phyloP scores from a whole-genome alignment of 1,140 invertebrate species.

The Drosophila lacteicornis region DNA sequence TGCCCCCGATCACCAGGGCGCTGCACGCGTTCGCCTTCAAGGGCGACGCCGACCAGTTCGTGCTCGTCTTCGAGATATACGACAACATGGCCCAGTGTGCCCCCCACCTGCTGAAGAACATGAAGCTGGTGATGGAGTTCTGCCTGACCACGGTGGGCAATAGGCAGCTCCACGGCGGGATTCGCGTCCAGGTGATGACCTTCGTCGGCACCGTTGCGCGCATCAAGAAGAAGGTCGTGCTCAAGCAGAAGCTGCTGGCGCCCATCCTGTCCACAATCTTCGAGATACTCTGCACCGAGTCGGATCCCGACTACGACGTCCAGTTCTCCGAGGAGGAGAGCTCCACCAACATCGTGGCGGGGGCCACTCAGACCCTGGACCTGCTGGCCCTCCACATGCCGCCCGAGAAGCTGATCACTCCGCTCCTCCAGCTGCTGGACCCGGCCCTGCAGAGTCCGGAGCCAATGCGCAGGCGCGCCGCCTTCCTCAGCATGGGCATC shows the following conservation, averaged over 20 bases:
- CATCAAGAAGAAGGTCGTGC: constrained; percentile 90
- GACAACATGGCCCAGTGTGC: constrained; percentile 90
- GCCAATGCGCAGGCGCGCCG: constrained; percentile 88
- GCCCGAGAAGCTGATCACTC: constrained; percentile 91
- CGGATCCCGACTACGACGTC: constrained; percentile 48
- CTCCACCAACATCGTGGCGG: constrained; percentile 86
- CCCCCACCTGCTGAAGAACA: constrained; percentile 87
- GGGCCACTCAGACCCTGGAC: constrained; percentile 91
- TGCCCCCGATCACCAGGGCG: constrained; percentile 88
- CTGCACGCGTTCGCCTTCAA: constrained; percentile 86
- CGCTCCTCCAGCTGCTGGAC: constrained; percentile 88
- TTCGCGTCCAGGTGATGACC: constrained; percentile 89
- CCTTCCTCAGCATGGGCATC: constrained; percentile 90
- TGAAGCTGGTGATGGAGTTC: constrained; percentile 88
- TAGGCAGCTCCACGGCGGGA: constrained; percentile 86
- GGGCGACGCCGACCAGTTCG: constrained; percentile 87
- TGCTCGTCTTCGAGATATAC: constrained; percentile 89
- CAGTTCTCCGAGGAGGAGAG: constrained; percentile 44
- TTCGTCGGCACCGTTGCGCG: constrained; percentile 88
- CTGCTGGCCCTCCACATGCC: constrained; percentile 91
- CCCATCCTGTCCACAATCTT: constrained; percentile 90
- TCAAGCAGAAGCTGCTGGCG: constrained; percentile 90
- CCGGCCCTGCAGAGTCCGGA: constrained; percentile 87
- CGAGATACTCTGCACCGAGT: constrained; percentile 88
- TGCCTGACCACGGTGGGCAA: constrained; percentile 88